Percentiles rank a stretch among this genome's conserved stretches.
Conservation (phyloP, 2,888 invertebrate species). For the Macrostomum cliftonense region DNA sequence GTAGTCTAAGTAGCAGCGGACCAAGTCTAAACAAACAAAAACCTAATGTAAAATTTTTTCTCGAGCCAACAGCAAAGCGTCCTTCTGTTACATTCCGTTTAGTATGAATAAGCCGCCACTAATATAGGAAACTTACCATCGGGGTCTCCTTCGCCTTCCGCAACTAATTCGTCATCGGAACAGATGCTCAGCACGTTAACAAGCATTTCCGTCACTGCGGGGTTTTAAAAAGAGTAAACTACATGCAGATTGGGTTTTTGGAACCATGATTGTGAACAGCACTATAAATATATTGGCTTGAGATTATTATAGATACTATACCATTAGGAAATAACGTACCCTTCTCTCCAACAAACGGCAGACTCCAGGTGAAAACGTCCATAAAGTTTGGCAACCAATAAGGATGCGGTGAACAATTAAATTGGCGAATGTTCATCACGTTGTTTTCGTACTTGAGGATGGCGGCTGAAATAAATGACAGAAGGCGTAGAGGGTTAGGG, state of each 20-base stretch:
- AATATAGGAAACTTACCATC: too few species aligned
- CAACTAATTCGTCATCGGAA: conserved; percentile 91
- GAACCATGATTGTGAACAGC: too few species aligned
- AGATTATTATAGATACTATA: too few species aligned
- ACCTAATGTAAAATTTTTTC: too few species aligned
- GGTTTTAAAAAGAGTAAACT: not conserved
- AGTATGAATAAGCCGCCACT: too few species aligned
- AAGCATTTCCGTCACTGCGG: conserved; percentile 83
- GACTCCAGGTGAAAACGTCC: conserved; percentile 99
- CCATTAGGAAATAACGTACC: too few species aligned
- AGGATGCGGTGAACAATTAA: conserved; percentile 98
- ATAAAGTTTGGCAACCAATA: conserved; percentile 99
- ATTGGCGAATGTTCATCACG: conserved; percentile 99
- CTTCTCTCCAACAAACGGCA: conserved; percentile 97
- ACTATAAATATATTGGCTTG: too few species aligned
- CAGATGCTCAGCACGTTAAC: conserved; percentile 98
- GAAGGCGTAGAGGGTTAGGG: too few species aligned
- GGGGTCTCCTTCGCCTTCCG: conserved; percentile 1
- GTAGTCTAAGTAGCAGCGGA: too few species aligned
- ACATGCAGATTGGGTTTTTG: not conserved
- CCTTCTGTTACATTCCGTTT: too few species aligned
- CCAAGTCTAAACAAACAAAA: too few species aligned
- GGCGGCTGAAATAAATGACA: conserved; percentile 69
- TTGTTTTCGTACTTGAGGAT: conserved; percentile 99
- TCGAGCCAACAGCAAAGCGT: too few species aligned